These are phyloP conservation scores for Phania funesta DNA, from an alignment of 2,888 invertebrate genomes.

Conservation along the genomic window DNA sequence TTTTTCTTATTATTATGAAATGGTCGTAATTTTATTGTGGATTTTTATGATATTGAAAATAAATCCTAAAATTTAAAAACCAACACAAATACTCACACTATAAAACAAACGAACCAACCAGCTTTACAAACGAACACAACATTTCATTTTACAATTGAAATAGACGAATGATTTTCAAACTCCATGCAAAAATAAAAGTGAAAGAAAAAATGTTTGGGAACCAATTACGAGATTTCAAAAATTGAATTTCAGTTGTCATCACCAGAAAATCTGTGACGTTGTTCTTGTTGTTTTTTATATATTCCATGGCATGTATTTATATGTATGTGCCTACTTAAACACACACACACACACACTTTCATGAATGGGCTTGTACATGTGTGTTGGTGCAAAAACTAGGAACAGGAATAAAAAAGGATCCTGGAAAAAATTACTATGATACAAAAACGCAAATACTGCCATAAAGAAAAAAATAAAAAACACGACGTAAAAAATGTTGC, in stretches of 20 bases:
- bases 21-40: slow-evolving; percentile 47
- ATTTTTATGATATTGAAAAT: slow-evolving; percentile 63
- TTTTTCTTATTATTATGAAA: slow-evolving; percentile 46
- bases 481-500: not conserved
- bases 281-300: slow-evolving; percentile 19
- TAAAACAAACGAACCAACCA: slow-evolving; percentile 3
- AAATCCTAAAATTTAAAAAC: slow-evolving; percentile 62
- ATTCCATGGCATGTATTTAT: not conserved
- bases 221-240: slow-evolving; percentile 67
- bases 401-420: slow-evolving; percentile 17
- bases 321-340: not conserved
- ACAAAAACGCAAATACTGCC: slow-evolving; percentile 38
- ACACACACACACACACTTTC: not conserved
- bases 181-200: not conserved
- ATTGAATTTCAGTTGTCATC: slow-evolving; percentile 68
- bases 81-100: slow-evolving; percentile 43
- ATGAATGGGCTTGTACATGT: not conserved
- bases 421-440: slow-evolving; percentile 25
- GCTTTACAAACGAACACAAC: not conserved
- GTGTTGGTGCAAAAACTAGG: slow-evolving; percentile 9
- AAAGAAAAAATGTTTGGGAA: slow-evolving; percentile 40
- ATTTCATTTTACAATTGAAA: slow-evolving; percentile 36
- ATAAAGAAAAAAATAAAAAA: slow-evolving; percentile 1
- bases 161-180: slow-evolving; percentile 42
- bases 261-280: slow-evolving; percentile 64